These are phyloP conservation scores for Cylas formicarius DNA, from an alignment of 1,140 invertebrate genomes.

Conservation along the genomic window DNA sequence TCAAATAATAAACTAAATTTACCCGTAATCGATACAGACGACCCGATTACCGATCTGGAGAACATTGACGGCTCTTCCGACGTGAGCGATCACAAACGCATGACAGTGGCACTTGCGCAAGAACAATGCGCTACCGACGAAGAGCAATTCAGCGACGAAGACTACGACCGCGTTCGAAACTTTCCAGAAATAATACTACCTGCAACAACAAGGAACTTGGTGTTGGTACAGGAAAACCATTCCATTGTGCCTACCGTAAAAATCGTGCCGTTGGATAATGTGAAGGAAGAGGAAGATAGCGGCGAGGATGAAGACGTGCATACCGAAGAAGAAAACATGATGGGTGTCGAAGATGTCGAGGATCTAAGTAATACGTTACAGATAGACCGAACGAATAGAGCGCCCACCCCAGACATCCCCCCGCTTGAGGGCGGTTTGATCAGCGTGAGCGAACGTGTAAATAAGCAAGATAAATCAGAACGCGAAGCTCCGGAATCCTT, in stretches of 20 bases:
- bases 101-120: slow-evolving; percentile 13
- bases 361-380: slow-evolving; percentile 2
- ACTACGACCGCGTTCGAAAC: slow-evolving; percentile 7
- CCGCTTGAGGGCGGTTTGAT: slow-evolving; percentile 34
- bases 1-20: not conserved
- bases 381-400: slow-evolving; percentile 1
- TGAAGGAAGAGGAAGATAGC: slow-evolving; percentile 4
- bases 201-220: slow-evolving; percentile 42
- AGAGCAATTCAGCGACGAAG: slow-evolving; percentile 24
- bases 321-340: slow-evolving; percentile 22
- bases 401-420: slow-evolving; percentile 16
- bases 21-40: slow-evolving; percentile 13
- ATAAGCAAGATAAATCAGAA: not conserved
- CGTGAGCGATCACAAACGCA: slow-evolving; percentile 6
- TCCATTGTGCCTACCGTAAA: slow-evolving; percentile 42
- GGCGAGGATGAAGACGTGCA: not conserved
- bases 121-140: slow-evolving; percentile 18
- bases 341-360: slow-evolving; percentile 16
- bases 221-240: slow-evolving; percentile 44
- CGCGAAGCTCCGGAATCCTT: slow-evolving; percentile 30
- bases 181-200: slow-evolving; percentile 38
- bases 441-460: slow-evolving; percentile 24
- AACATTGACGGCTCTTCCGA: slow-evolving; percentile 28
- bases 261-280: slow-evolving; percentile 43
- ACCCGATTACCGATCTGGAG: slow-evolving; percentile 36